Evolutionary conservation across 2,113 vertebrate genomes (phyloP).

Genomic region (Grantiella picta): DNA sequence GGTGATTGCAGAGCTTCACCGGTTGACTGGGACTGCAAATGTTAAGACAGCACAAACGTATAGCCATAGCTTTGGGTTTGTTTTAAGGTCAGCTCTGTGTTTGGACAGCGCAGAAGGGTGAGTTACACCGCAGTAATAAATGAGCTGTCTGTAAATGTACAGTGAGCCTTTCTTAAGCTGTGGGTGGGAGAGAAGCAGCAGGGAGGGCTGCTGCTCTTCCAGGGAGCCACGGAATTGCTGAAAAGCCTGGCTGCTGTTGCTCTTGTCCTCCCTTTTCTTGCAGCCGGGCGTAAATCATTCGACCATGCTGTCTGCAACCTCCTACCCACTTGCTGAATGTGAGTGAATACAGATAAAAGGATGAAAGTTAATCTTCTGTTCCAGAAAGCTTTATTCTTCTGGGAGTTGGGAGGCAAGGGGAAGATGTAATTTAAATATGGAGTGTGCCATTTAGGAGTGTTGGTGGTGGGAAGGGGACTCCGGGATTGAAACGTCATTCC

Average conservation of each 20-base stretch:
- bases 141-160: neutral
- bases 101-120: neutral
- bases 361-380: slow-evolving; percentile 56
- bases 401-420: neutral
- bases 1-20: neutral
- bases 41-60: neutral
- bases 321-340: neutral
- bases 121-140: neutral
- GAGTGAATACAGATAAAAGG: neutral
- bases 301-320: neutral
- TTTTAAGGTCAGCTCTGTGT: neutral
- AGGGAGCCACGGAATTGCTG: neutral
- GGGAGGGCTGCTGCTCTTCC: neutral
- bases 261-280: slow-evolving; percentile 16
- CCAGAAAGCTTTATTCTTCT: neutral
- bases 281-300: neutral
- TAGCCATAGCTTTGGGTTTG: neutral
- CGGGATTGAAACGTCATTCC: neutral
- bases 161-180: slow-evolving; percentile 3
- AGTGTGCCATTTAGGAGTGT: neutral
- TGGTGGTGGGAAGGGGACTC: neutral
- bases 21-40: neutral
- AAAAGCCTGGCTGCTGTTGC: neutral
- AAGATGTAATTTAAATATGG: neutral
- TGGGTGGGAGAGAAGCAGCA: neutral